Percentiles rank a stretch among this genome's conserved stretches.
These are phyloP conservation scores for Leptatherina wallacei DNA, from an alignment of 2,797 vertebrate species.

Conservation along the genomic window DNA sequence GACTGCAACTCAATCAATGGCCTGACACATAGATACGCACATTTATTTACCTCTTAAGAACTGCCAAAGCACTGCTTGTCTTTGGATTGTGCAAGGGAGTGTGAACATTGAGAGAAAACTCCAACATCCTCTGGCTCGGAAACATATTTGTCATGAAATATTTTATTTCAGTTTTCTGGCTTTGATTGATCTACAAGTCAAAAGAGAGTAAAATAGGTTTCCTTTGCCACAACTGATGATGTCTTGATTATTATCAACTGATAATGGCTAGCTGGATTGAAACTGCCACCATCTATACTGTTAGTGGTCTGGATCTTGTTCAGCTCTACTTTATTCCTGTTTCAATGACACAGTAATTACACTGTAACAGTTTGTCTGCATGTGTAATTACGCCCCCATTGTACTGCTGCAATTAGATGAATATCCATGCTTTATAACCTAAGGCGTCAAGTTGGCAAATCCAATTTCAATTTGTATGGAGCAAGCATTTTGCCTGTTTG, in stretches of 20 bases:
- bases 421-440: constrained; percentile 88
- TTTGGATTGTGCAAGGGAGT: no score
- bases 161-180: no score
- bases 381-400: constrained; percentile 86
- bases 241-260: constrained; percentile 7
- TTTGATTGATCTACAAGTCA: no score
- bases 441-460: constrained; percentile 85
- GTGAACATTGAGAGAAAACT: no score
- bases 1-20: no score
- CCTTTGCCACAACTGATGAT: neutral
- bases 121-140: no score
- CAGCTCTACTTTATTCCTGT: constrained; percentile 76
- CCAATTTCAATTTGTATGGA: constrained; percentile 88
- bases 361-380: constrained; percentile 84
- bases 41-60: no score
- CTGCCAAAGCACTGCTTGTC: no score
- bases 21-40: no score
- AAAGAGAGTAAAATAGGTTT: neutral
- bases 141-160: no score
- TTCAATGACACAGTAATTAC: constrained; percentile 88
- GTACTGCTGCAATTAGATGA: constrained; percentile 87
- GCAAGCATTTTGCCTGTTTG: constrained; percentile 81
- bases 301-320: constrained; percentile 67
- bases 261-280: constrained; percentile 2
- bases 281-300: constrained; percentile 42